Percentiles rank a stretch among this genome's conserved stretches.
These are phyloP conservation scores for Catostylus mosaicus DNA, from an alignment of 30 jellyfish, hydroid and myxozoan genomes.

Conservation along the genomic window DNA sequence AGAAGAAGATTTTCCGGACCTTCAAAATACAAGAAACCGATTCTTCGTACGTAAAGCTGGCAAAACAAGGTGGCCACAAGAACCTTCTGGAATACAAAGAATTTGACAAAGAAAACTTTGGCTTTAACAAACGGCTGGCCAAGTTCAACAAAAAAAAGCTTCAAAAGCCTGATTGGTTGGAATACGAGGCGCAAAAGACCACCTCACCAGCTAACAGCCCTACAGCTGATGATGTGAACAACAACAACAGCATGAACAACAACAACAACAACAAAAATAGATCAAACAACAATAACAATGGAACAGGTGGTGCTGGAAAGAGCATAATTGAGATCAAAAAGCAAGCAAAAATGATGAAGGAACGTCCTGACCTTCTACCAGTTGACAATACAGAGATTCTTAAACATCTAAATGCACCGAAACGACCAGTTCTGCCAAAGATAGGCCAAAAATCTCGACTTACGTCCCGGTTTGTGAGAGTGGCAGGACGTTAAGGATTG, in stretches of 20 bases:
- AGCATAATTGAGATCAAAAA: conserved; percentile 47
- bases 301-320: conserved; percentile 5
- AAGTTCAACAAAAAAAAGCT: neutral
- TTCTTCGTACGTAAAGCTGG: conserved; percentile 63
- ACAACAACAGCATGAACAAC: conserved; percentile 20
- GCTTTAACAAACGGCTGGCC: neutral
- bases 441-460: conserved; percentile 21
- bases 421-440: conserved; percentile 55
- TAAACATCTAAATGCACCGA: conserved; percentile 63
- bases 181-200: conserved; percentile 5
- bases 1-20: conserved; percentile 81
- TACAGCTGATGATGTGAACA: neutral
- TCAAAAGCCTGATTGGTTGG: conserved; percentile 8
- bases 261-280: conserved; percentile 9
- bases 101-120: neutral
- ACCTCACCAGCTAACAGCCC: neutral
- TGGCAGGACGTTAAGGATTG: conserved; percentile 32
- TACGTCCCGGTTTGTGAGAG: conserved; percentile 17
- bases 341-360: conserved; percentile 30
- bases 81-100: conserved; percentile 66
- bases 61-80: conserved; percentile 72
- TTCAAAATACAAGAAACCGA: conserved; percentile 57
- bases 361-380: conserved; percentile 65
- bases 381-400: conserved; percentile 62
- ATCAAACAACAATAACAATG: neutral